These are phyloP conservation scores for Okamejei kenojei DNA, from an alignment of 2,797 vertebrate genomes.

Conservation along the genomic window DNA sequence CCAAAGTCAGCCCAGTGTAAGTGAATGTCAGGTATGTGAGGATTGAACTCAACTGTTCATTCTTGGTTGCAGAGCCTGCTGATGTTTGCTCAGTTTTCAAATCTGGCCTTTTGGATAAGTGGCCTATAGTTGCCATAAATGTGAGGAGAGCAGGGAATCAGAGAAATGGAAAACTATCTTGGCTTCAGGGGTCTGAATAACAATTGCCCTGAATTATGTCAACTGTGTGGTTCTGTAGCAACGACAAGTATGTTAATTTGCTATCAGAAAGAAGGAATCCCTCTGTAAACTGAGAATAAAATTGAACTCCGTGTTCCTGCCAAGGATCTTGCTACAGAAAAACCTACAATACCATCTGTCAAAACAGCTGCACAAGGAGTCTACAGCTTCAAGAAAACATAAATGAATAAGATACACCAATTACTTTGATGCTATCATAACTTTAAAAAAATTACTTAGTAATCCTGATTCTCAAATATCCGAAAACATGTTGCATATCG, in stretches of 20 bases:
- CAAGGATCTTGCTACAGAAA: background rate
- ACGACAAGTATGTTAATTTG: background rate
- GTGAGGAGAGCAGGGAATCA: background rate
- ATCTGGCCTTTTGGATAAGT: background rate
- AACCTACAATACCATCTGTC: background rate
- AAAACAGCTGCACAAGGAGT: background rate
- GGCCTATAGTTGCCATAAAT: background rate
- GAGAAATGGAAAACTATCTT: background rate
- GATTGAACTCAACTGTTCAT: background rate
- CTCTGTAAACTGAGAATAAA: background rate
- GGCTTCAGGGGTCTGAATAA: background rate
- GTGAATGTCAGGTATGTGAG: background rate
- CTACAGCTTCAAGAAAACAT: background rate
- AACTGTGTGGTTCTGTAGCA: background rate
- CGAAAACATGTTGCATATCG: background rate
- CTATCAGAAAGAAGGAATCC: background rate
- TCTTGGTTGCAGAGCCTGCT: background rate
- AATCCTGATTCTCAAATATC: background rate
- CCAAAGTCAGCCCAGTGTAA: background rate
- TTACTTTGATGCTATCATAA: background rate
- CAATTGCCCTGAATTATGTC: background rate
- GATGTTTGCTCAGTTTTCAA: background rate
- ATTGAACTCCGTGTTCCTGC: background rate
- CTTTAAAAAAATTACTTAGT: background rate
- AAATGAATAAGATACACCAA: background rate